phyloP scores from a whole-genome alignment of 2,888 invertebrate genomes.

The Caenorhabditis sp. region DNA sequence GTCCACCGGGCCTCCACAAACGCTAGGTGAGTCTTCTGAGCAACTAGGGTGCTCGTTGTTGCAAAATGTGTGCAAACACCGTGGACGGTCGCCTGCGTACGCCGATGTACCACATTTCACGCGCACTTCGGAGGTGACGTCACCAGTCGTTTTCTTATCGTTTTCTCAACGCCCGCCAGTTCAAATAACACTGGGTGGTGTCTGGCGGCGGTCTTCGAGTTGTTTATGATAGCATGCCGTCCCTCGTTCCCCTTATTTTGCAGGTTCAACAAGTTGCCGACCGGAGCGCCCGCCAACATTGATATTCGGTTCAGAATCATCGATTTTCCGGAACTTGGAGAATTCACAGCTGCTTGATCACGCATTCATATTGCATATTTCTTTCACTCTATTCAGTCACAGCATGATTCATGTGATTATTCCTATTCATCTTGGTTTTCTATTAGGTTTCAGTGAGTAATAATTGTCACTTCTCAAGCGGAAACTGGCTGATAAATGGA shows the following conservation, averaged over 20 bases:
- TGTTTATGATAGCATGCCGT: constrained; percentile 19
- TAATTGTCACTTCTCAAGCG: background rate
- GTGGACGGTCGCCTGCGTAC: background rate
- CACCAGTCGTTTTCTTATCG: constrained; percentile 47
- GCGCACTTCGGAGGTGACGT: constrained; percentile 35
- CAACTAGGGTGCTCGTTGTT: background rate
- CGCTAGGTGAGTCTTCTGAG: no score
- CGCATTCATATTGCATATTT: background rate
- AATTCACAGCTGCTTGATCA: background rate
- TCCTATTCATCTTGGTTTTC: no score
- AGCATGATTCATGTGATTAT: no score
- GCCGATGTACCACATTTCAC: constrained; percentile 12
- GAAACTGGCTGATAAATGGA: background rate
- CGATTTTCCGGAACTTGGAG: constrained; percentile 24
- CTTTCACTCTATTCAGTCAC: no score
- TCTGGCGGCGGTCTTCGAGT: background rate
- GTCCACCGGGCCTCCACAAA: no score
- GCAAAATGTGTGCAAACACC: constrained; percentile 30
- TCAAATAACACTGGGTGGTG: constrained; percentile 26
- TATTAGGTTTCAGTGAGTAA: no score
- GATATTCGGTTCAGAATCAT: constrained; percentile 38
- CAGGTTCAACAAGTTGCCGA: background rate
- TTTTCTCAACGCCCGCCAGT: constrained; percentile 28
- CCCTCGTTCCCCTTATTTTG: background rate
- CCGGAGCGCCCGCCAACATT: no score